Conservation (phyloP, 2,113 vertebrate genomes). For the Orientallactaga bullata region DNA sequence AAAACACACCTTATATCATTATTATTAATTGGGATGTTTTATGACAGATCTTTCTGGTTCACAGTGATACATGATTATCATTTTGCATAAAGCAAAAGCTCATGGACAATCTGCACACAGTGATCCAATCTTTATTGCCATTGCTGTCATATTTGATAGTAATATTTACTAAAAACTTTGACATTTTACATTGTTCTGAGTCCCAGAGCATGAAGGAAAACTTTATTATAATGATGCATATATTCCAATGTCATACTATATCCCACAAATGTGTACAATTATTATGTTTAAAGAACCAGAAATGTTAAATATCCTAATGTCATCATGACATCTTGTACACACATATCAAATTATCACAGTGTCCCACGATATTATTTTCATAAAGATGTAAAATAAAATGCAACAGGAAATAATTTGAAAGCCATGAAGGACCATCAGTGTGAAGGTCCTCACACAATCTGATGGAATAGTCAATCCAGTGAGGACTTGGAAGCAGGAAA, state of each 20-base stretch:
- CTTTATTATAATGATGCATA: neutral
- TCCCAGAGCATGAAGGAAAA: neutral
- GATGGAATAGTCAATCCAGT: rapidly evolving
- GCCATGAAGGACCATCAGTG: neutral
- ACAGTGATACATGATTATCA: neutral
- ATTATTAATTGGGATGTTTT: neutral
- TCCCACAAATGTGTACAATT: neutral
- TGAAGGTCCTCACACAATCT: neutral
- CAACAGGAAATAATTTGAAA: neutral
- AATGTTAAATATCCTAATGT: neutral
- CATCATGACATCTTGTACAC: neutral
- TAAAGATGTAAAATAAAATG: neutral
- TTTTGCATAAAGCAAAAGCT: neutral
- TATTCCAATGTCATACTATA: neutral
- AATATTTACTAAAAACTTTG: neutral
- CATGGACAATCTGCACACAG: neutral
- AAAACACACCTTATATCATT: neutral
- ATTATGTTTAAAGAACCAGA: neutral
- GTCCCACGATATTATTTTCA: neutral
- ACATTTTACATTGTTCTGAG: neutral
- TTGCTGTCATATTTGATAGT: neutral
- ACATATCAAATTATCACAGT: no score
- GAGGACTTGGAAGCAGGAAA: neutral
- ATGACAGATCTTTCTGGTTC: neutral
- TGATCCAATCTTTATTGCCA: neutral